phyloP scores from a whole-genome alignment of 2,888 invertebrate species.

The Amphimallon solstitiale region DNA sequence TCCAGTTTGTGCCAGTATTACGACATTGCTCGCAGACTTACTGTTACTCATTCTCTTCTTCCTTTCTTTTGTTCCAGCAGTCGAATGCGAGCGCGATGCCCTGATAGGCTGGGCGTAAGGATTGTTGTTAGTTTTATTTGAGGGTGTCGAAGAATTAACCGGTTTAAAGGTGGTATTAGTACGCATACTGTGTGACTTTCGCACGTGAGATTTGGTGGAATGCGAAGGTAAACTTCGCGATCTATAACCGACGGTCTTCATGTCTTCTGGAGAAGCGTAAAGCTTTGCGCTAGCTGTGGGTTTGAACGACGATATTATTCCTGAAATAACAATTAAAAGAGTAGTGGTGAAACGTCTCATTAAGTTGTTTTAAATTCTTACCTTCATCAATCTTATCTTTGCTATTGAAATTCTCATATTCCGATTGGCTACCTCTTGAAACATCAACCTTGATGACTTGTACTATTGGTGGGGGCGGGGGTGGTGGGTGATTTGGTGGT shows the following conservation, averaged over 20 bases:
- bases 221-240: conserved; percentile 67
- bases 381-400: conserved; percentile 57
- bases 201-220: conserved; percentile 68
- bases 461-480: conserved; percentile 76
- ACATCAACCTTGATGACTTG: conserved; percentile 78
- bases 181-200: conserved; percentile 72
- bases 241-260: conserved; percentile 77
- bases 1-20: conserved; percentile 43
- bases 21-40: conserved; percentile 59
- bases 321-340: conserved; percentile 49
- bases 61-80: conserved; percentile 59
- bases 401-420: conserved; percentile 56
- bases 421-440: conserved; percentile 51
- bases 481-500: conserved; percentile 85
- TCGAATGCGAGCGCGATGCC: conserved; percentile 61
- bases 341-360: conserved; percentile 1
- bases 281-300: conserved; percentile 86
- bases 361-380: conserved; percentile 43
- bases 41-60: conserved; percentile 60
- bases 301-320: conserved; percentile 87
- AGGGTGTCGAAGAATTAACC: conserved; percentile 61
- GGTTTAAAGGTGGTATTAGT: conserved; percentile 65
- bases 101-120: conserved; percentile 71
- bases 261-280: conserved; percentile 89
- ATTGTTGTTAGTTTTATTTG: conserved; percentile 58